A percentile compares a stretch with the other conserved stretches of the same genome.
These are phyloP conservation scores for Ecliptopera silaceata DNA, from an alignment of 2,888 invertebrate species.

Conservation along the genomic window DNA sequence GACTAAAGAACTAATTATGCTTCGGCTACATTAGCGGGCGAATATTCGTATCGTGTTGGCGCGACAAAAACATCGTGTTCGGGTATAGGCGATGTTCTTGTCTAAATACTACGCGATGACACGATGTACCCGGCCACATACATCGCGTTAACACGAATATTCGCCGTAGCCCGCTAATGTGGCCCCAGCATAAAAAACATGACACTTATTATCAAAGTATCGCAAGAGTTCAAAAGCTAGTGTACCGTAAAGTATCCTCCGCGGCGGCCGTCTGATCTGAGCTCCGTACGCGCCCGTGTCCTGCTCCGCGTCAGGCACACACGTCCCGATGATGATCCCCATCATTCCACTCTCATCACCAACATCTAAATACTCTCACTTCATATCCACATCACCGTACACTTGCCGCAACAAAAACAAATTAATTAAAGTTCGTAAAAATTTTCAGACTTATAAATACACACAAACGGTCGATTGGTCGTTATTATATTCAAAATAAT, in stretches of 20 bases:
- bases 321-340: conserved; percentile 89
- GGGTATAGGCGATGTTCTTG: no score
- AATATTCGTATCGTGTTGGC: no score
- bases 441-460: conserved; percentile 5
- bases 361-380: conserved; percentile 46
- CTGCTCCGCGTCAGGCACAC: conserved; percentile 86
- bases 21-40: no score
- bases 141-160: no score
- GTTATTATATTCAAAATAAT: not conserved
- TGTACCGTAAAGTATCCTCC: conserved; percentile 76
- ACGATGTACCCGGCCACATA: no score
- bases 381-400: conserved; percentile 31
- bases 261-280: conserved; percentile 66
- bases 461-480: conserved; percentile 4
- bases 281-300: conserved; percentile 77
- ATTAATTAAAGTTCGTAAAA: not conserved
- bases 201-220: not conserved
- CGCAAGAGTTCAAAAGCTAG: not conserved
- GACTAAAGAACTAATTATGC: no score
- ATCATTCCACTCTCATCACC: conserved; percentile 60
- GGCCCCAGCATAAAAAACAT: no score
- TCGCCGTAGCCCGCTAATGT: no score
- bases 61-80: no score
- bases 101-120: no score
- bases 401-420: not conserved